Base-by-base conservation (phyloP, 2,797 vertebrate genomes). In the Jordanella pulchra region DNA sequence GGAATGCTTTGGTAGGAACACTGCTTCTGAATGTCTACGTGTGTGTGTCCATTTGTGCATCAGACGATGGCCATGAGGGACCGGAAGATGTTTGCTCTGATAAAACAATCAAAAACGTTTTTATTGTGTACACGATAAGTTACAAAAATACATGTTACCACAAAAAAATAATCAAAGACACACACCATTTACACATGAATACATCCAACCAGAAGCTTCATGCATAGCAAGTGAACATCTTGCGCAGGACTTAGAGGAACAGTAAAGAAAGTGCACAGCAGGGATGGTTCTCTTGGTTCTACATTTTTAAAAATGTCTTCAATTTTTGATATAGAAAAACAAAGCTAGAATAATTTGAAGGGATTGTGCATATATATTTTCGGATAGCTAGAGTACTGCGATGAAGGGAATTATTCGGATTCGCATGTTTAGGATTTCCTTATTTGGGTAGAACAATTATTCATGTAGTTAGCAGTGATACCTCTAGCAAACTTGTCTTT, bases 101-200 rank as follows among this genome's bases (percentile, higher is more conserved):
- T 79, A 69, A 85, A 88, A 88, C 83, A 86, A 85, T 84, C 81
- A 72, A 77, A n/a, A 91, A 74, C 53, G 65, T 72, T 86, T 77
- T 85, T 80, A 81, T 77, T 82, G 71, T 84, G 67, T 84, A 77
- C 79, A 77, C 0, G 35, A 82, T 65, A 77, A 73, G 63, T 79
- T 76, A 67, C 65, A 85, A 68, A 85, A 80, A 86, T 71, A 83
- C 60, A 44, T 64, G 65, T 53, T 70, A 76, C 68, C 61, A 65
- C 48, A 44, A 25, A 75, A 69, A 86, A 85, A 84, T 76, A 86
- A 89, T 67, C 76, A 72, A 54, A 75, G 56, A 67, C 27, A 69
- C 44, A 55, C 42, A 72, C 72, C 58, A n/a, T n/a, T 30, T 50
- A 64, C 55, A 21, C 27, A 58, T 66, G 65, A 51, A 63, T 39